Base-by-base conservation (phyloP, 37 sponge, comb jelly and placozoan genomes). In the Crambe crambe region DNA sequence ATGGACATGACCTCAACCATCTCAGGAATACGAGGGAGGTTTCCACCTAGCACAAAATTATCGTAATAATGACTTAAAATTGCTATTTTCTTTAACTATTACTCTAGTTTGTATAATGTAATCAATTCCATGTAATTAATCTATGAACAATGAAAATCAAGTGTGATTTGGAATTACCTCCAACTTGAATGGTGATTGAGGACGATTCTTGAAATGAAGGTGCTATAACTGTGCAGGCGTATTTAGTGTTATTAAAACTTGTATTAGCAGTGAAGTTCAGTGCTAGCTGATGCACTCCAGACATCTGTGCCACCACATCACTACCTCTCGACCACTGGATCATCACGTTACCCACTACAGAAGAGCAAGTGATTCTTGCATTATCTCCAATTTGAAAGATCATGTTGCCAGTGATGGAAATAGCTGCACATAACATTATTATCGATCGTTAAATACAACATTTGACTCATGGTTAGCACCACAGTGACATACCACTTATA, bases 241-340 rank as follows among this genome's bases (percentile, higher is more conserved):
- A 65, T 2, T 31, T 5, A 17, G 66, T 65, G 10, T 65, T 65
- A 9, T 65, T 65, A 2, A 31, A 3, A 31, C 2, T 5, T 18
- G 31, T 65, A 34, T 17, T 65, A 5, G n/a, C n/a, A n/a, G n/a
- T n/a, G n/a, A n/a, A n/a, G n/a, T n/a, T 26, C 6, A 58, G 59
- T 26, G 25, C 59, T 26, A 58, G 59, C 25, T 58, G 59, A 26
- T 58, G 59, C 59, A 26, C 26, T 63, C 75, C 75, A 83, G 73
- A 59, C 47, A 56, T 72, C 27, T 22, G 17, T 26, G 35, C 30
- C 18, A 39, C 43, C 18, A 36, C 59, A 35, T 54, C 42, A 54
- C 1, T 29, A 66, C 75, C 75, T 2, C 20, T 58, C 3, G 6
- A 58, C 25, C 21, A 26, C 21, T n/a, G n/a, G n/a, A n/a, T n/a